Evolutionary conservation across 2,888 invertebrate genomes (phyloP).

Genomic region (Isotomurus palustris): DNA sequence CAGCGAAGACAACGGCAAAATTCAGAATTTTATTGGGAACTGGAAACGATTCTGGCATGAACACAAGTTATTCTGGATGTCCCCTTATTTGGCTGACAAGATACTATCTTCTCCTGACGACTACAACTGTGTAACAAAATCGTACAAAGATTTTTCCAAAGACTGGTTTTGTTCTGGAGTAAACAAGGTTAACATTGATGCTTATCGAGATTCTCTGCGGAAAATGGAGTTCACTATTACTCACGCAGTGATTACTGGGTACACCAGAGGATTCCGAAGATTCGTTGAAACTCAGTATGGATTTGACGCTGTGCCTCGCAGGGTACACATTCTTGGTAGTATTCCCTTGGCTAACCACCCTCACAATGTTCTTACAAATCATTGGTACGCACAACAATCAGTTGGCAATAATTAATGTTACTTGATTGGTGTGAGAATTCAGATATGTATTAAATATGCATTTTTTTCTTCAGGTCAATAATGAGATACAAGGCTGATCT

Average conservation of each 20-base stretch:
- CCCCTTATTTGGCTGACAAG: neutral
- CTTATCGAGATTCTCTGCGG: neutral
- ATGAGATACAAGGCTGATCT: slow-evolving; percentile 6
- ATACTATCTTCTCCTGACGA: neutral
- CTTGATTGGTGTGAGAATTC: too few relatives aligned
- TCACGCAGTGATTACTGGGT: neutral
- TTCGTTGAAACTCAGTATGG: slow-evolving; percentile 2
- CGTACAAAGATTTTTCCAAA: neutral
- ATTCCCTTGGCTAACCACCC: slow-evolving; percentile 1
- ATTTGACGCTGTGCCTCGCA: neutral
- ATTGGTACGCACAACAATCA: neutral
- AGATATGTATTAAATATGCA: neutral
- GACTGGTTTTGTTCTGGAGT: slow-evolving; percentile 4
- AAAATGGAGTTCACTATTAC: neutral
- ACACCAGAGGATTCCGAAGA: neutral
- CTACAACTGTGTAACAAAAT: neutral
- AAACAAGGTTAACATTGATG: neutral
- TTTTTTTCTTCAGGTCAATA: neutral
- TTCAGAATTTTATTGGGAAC: too few relatives aligned
- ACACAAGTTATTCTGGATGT: neutral
- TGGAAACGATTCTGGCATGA: neutral
- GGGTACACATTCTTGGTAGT: neutral
- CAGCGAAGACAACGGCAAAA: too few relatives aligned
- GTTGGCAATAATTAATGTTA: too few relatives aligned
- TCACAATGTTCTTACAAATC: slow-evolving; percentile 1